phyloP scores from a whole-genome alignment of 2,797 vertebrate genomes.

The Sebastes ruberrimus region DNA sequence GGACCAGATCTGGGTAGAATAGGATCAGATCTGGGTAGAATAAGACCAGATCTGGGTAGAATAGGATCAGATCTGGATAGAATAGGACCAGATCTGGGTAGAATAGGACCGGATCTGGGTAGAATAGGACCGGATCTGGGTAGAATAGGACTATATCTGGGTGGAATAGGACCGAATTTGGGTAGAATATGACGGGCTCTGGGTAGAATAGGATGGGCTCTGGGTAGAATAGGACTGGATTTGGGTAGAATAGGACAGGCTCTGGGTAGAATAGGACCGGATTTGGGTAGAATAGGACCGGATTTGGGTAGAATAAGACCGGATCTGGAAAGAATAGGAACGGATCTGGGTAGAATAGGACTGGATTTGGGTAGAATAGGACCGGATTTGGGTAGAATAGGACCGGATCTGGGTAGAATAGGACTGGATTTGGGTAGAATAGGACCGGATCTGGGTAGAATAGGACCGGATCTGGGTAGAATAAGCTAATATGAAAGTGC shows the following conservation, averaged over 20 bases:
- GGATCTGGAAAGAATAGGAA: fast-evolving
- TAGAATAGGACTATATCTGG: too few species aligned
- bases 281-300: not conserved
- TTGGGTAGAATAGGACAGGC: fast-evolving
- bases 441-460: too few species aligned
- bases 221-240: too few species aligned
- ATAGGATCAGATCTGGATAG: fast-evolving
- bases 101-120: too few species aligned
- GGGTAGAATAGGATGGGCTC: fast-evolving
- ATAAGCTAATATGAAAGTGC: not conserved
- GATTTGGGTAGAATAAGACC: fast-evolving
- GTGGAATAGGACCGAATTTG: fast-evolving
- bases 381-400: too few species aligned
- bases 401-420: too few species aligned
- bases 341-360: too few species aligned
- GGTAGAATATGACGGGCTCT: fast-evolving
- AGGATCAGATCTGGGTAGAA: fast-evolving
- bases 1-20: too few species aligned
- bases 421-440: too few species aligned
- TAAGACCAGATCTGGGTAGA: fast-evolving
- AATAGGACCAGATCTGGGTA: fast-evolving
- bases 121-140: fast-evolving
- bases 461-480: not conserved
- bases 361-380: fast-evolving
- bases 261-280: fast-evolving